Base-by-base conservation (phyloP, 2,797 vertebrate genomes). In the Danio kyathit region DNA sequence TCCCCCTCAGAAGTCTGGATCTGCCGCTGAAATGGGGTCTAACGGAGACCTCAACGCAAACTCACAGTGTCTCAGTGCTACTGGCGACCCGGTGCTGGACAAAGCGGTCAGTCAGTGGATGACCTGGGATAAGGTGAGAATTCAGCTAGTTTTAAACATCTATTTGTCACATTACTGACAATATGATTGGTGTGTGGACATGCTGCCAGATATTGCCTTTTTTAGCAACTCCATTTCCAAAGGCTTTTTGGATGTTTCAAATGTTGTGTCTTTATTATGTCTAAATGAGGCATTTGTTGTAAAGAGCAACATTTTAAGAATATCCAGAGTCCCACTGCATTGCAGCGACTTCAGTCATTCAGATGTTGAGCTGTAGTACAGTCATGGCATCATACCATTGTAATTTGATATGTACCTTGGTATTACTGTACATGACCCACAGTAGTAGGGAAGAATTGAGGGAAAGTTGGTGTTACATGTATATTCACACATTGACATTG, bases 51-150 rank as follows among this genome's bases (percentile, higher is more conserved):
- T 95, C 71, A 95, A 96, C 90, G 95, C 94, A 65, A 95, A 96
- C 89, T 86, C 92, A 52, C 79, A 87, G 61, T 81, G 82, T 74
- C 87, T 80, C 81, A 87, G 54, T 51, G 80, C 86, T 75, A 96
- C 93, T 76, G 96, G 96, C 1, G 96, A 97, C 85, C 89, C 89
- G 79, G 91, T 91, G 91, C 92, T 98, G 48, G 95, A 97, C 89
- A 87, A 89, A 65, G 94, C 94, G 56, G 87, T 96, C 81, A 91
- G 85, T 61, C 95, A 91, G 83, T 97, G 97, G 97, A 86, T 97
- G 49, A 86, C 84, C 57, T 98, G 97, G 96, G 96, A 97, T 87
- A 90, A 94, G 95, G 96, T 97, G 85, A 88, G 93, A 71, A 40
- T 41, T 17, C 5, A 12, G 48, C 17, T 13, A 12, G 2, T 54